Conservation (phyloP, 2,113 vertebrate species). For the Mobula hypostoma region DNA sequence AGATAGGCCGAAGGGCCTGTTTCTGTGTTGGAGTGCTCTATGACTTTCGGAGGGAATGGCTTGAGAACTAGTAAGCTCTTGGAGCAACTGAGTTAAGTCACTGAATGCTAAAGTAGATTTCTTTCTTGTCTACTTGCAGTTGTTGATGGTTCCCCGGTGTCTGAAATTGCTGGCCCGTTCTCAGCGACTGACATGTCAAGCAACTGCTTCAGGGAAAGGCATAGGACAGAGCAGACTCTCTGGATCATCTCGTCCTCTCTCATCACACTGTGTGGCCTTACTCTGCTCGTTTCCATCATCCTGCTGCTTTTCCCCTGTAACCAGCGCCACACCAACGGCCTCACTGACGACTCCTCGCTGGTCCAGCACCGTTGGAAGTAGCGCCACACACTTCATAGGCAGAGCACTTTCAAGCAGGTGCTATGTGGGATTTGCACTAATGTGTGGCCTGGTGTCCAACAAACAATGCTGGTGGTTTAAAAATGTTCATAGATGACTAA, state of each 20-base stretch:
- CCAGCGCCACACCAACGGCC: slow-evolving; percentile 56
- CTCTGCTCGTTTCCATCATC: slow-evolving; percentile 69
- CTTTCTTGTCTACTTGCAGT: slow-evolving; percentile 52
- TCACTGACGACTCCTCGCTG: slow-evolving; percentile 87
- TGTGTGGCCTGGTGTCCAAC: background rate
- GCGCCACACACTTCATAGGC: slow-evolving; percentile 43
- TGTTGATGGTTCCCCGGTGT: slow-evolving; percentile 57
- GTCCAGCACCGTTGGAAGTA: slow-evolving; percentile 90
- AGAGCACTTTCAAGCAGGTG: background rate
- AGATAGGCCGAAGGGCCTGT: no score
- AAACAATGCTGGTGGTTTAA: background rate
- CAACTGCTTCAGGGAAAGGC: slow-evolving; percentile 60
- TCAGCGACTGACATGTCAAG: slow-evolving; percentile 65
- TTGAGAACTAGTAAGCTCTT: background rate
- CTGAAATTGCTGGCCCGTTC: slow-evolving; percentile 87
- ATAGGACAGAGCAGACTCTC: slow-evolving; percentile 64
- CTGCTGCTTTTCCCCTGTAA: slow-evolving; percentile 69
- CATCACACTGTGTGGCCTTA: slow-evolving; percentile 73
- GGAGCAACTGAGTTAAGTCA: no score
- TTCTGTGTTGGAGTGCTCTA: no score
- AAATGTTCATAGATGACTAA: background rate
- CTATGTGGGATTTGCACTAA: background rate
- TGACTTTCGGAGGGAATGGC: background rate
- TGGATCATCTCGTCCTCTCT: slow-evolving; percentile 85
- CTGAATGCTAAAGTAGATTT: background rate